Evolutionary conservation across 1,140 invertebrate species (phyloP), one percentile per base, ranked within the genome.

Genomic region (Microplitis mediator): DNA sequence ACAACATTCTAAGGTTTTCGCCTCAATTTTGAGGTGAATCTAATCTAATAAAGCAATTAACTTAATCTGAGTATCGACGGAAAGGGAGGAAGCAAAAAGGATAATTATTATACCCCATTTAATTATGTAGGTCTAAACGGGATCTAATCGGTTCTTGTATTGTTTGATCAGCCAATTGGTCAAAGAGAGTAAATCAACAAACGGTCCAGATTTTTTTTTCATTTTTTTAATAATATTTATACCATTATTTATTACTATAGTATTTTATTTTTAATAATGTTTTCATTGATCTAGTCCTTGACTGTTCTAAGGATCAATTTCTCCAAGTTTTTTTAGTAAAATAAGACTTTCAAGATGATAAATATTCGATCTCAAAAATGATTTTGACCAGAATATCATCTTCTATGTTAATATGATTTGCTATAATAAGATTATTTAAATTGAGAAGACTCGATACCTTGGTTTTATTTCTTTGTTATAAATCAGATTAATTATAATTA

Each of bases 31-130:
- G 52, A n/a, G 60, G 36, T 32, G 52, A 72, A 72, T 66, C 75
- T 80, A 81, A 81, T 79, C 79, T 79, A 81, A 81, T 81, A 81
- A 81, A 81, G 79, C 77, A 75, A 80, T 78, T 81, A 80, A 79
- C 73, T 76, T 81, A 76, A 81, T 80, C 74, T 39, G 54, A 36
- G 69, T 61, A 62, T 66, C 64, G 36, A 14, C 50, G 64, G 54
- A 64, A 69, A 70, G 68, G 73, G 62, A 52, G 72, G 66, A 45
- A 45, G 54, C 58, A 64, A 16, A 50, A 14, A 52, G 51, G 50
- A 35, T 75, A 71, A 23, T 79, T 75, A 81, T 81, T 81, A 80
- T 67, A 76, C 74, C 52, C 78, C 78, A 76, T 80, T 80, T 81
- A 81, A 80, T 81, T 81, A 80, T 74, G 69, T 74, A 65, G 75